Base-by-base conservation (phyloP, 2,113 vertebrate species). In the Phalacrocorax brasilianus region DNA sequence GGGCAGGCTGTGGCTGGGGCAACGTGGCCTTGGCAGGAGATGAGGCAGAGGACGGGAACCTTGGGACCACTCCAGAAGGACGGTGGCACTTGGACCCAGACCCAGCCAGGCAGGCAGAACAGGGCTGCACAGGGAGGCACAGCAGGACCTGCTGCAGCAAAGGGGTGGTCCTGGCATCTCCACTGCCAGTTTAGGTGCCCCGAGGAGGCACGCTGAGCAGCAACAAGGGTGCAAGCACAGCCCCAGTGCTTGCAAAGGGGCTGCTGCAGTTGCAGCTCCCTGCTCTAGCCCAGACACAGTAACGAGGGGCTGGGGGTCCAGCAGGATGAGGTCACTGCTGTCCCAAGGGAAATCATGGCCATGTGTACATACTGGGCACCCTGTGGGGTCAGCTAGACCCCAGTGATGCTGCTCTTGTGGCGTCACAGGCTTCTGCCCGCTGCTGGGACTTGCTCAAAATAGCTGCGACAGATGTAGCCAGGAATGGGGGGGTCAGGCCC, bases 71-170 rank as follows among this genome's bases (percentile, higher is more conserved):
- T 65, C 33, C 33, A 30, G 17, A 38, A 86, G 24, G 56, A 68
- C 3, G 2, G 44, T 2, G 4, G 22, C n/a, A 11, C 62, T 89
- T 1, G 1, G 72, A 44, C 10, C 13, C 44, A 26, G 33, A 20
- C 19, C 35, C 32, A 59, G 59, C 2, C 28, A 11, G 26, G 50
- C 45, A 27, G 16, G 1, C 1, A 6, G 35, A 83, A 10, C 0
- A 1, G 1, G 12, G 45, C 40, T 32, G 26, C 12, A 6, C 0
- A 0, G 28, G 35, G 24, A 12, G 11, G 26, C 16, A 9, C 1
- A 0, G 49, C 13, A 22, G 50, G 71, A 91, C 38, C n/a, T 1
- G 14, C 53, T 27, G 72, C 21, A 71, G 50, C 49, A 47, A 77
- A 79, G 33, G 44, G 62, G 50, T 10, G 44, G 47, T 52, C 44